phyloP scores from a whole-genome alignment of 2,888 invertebrate species.

The Brachyopa scutellaris region DNA sequence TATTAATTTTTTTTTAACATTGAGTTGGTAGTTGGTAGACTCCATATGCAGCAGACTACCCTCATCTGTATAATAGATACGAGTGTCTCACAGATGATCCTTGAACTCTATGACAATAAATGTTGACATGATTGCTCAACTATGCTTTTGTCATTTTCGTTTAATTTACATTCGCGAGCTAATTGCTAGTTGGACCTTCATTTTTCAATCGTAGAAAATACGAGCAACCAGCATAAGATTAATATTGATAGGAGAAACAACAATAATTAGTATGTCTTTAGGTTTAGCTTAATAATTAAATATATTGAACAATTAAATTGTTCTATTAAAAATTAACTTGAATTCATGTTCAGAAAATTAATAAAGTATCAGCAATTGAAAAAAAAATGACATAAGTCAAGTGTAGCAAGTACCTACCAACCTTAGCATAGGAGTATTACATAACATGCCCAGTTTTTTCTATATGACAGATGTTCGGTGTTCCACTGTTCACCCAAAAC shows the following conservation, averaged over 20 bases:
- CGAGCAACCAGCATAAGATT: not conserved
- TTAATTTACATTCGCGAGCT: conserved; percentile 9
- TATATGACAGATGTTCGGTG: not conserved
- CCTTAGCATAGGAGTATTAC: too few relatives aligned
- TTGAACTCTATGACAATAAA: conserved; percentile 26
- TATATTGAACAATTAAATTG: not conserved
- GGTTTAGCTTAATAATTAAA: not conserved
- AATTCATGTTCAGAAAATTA: conserved; percentile 1
- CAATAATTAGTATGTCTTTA: too few relatives aligned
- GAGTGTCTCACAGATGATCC: conserved; percentile 6
- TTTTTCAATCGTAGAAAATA: not conserved
- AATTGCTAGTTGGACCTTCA: conserved; percentile 27
- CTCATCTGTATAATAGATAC: not conserved
- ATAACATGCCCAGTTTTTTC: not conserved
- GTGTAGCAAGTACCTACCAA: conserved; percentile 6
- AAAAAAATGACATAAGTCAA: not conserved
- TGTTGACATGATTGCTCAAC: conserved; percentile 3
- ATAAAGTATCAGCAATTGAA: not conserved
- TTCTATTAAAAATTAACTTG: not conserved
- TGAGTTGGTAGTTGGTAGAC: too few relatives aligned
- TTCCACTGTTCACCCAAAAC: not conserved
- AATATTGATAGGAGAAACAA: not conserved
- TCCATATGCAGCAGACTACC: too few relatives aligned
- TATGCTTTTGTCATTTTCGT: conserved; percentile 6
- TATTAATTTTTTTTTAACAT: too few relatives aligned